Percentiles rank a stretch among this genome's conserved stretches.
These are phyloP conservation scores for Nothoprocta pentlandii DNA, from an alignment of 2,113 vertebrate species.

Conservation along the genomic window DNA sequence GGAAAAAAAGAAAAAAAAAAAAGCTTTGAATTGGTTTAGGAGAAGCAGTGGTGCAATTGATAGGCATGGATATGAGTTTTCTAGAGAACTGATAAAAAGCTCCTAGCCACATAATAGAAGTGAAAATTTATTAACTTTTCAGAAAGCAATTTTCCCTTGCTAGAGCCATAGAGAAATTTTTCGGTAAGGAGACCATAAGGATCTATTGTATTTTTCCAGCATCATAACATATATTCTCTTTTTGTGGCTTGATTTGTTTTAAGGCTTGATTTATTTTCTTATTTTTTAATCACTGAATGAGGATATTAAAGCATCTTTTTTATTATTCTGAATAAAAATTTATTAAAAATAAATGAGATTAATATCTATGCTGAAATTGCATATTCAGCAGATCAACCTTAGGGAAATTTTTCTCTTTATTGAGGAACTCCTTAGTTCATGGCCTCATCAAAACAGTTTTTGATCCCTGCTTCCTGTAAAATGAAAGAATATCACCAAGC, in stretches of 20 bases:
- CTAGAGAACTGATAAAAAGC: neutral
- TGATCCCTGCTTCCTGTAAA: neutral
- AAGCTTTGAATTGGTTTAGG: neutral
- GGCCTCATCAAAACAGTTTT: neutral
- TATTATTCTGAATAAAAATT: neutral
- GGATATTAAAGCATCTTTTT: neutral
- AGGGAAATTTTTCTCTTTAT: neutral
- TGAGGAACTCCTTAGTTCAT: neutral
- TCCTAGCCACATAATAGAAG: neutral
- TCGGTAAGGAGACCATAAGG: neutral
- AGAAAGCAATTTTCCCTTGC: neutral
- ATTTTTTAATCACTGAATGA: neutral
- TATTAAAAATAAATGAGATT: neutral
- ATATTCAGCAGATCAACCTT: neutral
- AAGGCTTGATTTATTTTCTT: neutral
- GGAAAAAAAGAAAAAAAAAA: neutral
- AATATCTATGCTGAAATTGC: neutral
- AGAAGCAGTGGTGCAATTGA: neutral
- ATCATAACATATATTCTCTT: neutral
- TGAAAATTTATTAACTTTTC: neutral
- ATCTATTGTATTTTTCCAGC: neutral
- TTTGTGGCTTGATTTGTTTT: fast-evolving
- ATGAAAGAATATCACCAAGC: neutral
- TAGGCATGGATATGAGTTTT: neutral
- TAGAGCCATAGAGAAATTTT: neutral